Evolutionary conservation across 2,888 invertebrate species (phyloP), one percentile per base, ranked within the genome.

Genomic region (Lasioglossum leucozonium): DNA sequence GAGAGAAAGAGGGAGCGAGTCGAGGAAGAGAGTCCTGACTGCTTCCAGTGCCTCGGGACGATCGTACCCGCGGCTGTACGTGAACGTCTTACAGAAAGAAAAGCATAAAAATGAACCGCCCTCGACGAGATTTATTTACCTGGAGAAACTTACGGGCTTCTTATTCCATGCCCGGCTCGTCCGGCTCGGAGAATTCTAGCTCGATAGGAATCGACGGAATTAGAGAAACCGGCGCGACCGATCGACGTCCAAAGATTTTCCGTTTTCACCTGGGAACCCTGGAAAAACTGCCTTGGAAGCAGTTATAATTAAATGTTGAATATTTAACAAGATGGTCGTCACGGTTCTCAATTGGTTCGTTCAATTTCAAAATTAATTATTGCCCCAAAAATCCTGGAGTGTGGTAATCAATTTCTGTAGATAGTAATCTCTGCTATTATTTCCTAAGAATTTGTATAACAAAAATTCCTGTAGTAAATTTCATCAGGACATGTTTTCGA

Each of bases 1-100:
- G 34, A 40, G 58, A 10, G 67, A 22, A 22, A n/a, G 47, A 34
- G 72, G 71, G 55, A 65, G 79, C 22, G 47, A 72, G 62, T 22
- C 80, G 37, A 18, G 18, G 30, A 34, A 34, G 34, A 65, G 65
- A 62, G 62, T 30, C 62, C 11, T 30, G 62, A 62, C 62, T 62
- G 62, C 51, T n/a, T 51, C 51, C 51, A n/a, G n/a, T 51, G 62
- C 62, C 30, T 62, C 30, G 34, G 30, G 65, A 34, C 65, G 65
- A 34, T 34, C 18, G 65, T 65, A 65, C 65, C 65, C 65, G 65
- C 65, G 81, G 79, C 79, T 81, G 88, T 89, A 90, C 90, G 86
- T 87, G 88, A 86, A 88, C 47, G 83, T 88, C 79, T 65, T 88
- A 88, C 88, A 73, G 86, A 87, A 77, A 77, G 84, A 82, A 77